Conservation (phyloP, 2,888 invertebrate genomes). For the Cepaea hortensis region DNA sequence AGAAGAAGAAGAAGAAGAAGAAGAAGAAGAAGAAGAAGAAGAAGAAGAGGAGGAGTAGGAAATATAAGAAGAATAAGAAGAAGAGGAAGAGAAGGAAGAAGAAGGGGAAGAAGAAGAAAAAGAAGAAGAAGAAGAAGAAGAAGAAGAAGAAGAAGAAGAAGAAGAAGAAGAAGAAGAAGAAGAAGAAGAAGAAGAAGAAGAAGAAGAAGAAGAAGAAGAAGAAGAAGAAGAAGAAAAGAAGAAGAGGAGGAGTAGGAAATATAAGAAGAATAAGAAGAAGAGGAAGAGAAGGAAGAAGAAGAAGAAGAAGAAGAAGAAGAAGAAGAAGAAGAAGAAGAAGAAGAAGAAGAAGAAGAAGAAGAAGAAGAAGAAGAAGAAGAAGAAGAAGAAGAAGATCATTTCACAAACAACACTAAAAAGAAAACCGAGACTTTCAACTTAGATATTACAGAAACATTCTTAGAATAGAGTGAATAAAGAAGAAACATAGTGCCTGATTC, state of each 20-base stretch:
- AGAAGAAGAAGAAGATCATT: neutral
- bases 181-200: neutral
- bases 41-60: neutral
- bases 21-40: neutral
- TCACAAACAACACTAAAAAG: no score
- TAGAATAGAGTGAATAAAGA: no score
- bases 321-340: neutral
- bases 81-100: no score
- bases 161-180: neutral
- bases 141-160: neutral
- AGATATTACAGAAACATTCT: no score
- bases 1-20: neutral
- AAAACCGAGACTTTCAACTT: no score
- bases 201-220: neutral
- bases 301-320: neutral
- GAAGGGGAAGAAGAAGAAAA: no score
- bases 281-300: neutral
- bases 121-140: neutral
- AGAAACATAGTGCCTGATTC: no score
- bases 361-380: neutral
- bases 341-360: neutral
- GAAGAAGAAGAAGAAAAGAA: neutral
- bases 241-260: neutral
- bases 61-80: neutral
- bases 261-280: neutral